Conservation (phyloP, 2,888 invertebrate genomes). For the Volucella inflata region DNA sequence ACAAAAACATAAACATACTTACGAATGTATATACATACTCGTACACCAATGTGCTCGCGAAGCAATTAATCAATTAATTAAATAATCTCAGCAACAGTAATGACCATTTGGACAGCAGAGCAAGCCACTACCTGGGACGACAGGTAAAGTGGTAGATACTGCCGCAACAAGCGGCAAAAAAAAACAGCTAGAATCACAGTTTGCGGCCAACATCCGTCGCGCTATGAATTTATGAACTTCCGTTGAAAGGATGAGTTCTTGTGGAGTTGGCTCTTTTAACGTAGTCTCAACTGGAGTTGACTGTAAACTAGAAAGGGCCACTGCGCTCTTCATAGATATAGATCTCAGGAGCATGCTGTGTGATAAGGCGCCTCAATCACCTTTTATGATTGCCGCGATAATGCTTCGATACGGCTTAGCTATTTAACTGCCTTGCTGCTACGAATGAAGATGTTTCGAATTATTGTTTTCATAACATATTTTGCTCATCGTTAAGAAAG, state of each 20-base stretch:
- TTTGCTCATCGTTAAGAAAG: not conserved
- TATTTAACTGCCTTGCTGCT: not conserved
- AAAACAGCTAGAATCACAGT: slow-evolving; percentile 33
- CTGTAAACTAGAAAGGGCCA: not conserved
- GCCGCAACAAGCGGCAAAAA: not conserved
- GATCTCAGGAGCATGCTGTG: slow-evolving; percentile 9
- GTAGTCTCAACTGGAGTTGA: too few relatives aligned
- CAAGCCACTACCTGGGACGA: not conserved
- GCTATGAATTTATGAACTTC: slow-evolving; percentile 39
- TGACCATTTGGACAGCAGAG: not conserved
- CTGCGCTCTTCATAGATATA: not conserved
- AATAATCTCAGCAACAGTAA: slow-evolving; percentile 43
- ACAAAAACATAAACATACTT: too few relatives aligned
- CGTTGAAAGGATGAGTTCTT: slow-evolving; percentile 35
- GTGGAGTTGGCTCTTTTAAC: too few relatives aligned
- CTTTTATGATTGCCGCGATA: slow-evolving; percentile 15
- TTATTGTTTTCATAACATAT: slow-evolving; percentile 40
- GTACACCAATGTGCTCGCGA: not conserved
- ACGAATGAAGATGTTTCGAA: slow-evolving; percentile 32
- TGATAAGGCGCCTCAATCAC: slow-evolving; percentile 12
- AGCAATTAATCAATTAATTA: slow-evolving; percentile 50
- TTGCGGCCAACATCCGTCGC: slow-evolving; percentile 51
- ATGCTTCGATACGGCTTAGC: not conserved
- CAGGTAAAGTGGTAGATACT: not conserved
- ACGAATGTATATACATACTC: too few relatives aligned